Conservation (phyloP, 1,140 invertebrate species). For the Drosophila ercepeae region DNA sequence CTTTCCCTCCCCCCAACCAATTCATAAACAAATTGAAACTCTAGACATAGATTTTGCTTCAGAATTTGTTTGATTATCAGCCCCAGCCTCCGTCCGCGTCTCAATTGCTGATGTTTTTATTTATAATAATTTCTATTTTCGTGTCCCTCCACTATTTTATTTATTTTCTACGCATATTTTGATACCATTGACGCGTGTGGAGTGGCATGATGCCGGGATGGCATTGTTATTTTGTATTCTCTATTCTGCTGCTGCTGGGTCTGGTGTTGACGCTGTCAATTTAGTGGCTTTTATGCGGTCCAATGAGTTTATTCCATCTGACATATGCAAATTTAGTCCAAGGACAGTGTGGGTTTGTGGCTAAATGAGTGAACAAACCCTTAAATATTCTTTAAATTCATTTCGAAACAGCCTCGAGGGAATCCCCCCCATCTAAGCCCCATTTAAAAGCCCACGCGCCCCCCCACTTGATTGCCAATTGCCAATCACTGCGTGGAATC, state of each 20-base stretch:
- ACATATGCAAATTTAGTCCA: constrained; percentile 48
- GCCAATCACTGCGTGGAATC: constrained; percentile 16
- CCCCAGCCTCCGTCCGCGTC: background rate
- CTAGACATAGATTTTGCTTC: constrained; percentile 15
- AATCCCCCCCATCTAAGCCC: constrained; percentile 2
- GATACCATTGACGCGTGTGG: constrained; percentile 56
- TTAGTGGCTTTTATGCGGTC: constrained; percentile 65
- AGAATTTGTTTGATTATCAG: constrained; percentile 18
- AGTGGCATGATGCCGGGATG: constrained; percentile 22
- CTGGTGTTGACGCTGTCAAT: constrained; percentile 58
- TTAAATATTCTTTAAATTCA: background rate
- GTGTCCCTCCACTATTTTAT: constrained; percentile 32
- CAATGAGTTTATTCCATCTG: constrained; percentile 61
- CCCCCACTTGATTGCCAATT: background rate
- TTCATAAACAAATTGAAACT: constrained; percentile 24
- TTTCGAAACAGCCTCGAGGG: background rate
- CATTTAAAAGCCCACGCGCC: constrained; percentile 39
- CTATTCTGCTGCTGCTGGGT: no score
- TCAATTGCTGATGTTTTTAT: constrained; percentile 22
- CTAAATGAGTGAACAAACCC: background rate
- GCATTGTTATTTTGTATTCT: constrained; percentile 35
- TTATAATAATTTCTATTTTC: constrained; percentile 49
- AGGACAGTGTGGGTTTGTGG: background rate
- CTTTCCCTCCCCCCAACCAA: no score
- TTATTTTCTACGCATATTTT: constrained; percentile 62